Conservation (phyloP, 2,888 invertebrate species). For the Callinectes sapidus region DNA sequence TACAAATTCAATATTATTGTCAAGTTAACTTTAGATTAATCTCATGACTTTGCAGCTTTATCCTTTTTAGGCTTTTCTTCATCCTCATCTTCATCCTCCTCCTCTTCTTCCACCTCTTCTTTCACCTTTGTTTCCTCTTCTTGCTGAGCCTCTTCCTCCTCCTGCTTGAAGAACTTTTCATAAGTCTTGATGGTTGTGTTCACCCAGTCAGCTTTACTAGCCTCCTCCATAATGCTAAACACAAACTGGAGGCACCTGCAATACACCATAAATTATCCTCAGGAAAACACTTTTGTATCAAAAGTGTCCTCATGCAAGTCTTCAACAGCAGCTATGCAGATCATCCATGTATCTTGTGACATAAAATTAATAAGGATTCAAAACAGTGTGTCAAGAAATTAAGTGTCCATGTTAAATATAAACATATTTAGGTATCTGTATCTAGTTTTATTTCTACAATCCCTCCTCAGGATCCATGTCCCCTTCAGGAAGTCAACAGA, state of each 20-base stretch:
- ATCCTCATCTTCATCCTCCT: conserved; percentile 55
- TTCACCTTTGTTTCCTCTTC: conserved; percentile 53
- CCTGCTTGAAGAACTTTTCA: conserved; percentile 68
- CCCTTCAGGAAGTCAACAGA: no score
- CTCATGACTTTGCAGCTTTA: conserved; percentile 53
- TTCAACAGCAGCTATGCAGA: background rate
- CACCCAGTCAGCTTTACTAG: conserved; percentile 70
- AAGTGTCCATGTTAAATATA: no score
- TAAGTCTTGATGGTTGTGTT: conserved; percentile 62
- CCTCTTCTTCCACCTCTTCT: conserved; percentile 55
- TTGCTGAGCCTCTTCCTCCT: conserved; percentile 60
- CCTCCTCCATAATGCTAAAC: conserved; percentile 72
- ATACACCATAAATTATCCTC: background rate
- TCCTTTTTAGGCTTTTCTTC: conserved; percentile 53
- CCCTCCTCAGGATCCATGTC: no score
- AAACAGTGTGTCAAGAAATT: no score
- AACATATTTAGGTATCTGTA: no score
- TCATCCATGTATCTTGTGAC: background rate
- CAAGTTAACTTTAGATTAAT: conserved; percentile 32
- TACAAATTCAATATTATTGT: conserved; percentile 8
- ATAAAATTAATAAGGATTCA: no score
- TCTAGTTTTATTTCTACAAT: no score
- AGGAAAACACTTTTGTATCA: background rate
- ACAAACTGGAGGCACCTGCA: conserved; percentile 72
- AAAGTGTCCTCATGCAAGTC: background rate